A percentile compares a stretch with the other conserved stretches of the same genome.
These are phyloP conservation scores for Pyrocoelia pectoralis DNA, from an alignment of 2,888 invertebrate genomes.

Conservation along the genomic window DNA sequence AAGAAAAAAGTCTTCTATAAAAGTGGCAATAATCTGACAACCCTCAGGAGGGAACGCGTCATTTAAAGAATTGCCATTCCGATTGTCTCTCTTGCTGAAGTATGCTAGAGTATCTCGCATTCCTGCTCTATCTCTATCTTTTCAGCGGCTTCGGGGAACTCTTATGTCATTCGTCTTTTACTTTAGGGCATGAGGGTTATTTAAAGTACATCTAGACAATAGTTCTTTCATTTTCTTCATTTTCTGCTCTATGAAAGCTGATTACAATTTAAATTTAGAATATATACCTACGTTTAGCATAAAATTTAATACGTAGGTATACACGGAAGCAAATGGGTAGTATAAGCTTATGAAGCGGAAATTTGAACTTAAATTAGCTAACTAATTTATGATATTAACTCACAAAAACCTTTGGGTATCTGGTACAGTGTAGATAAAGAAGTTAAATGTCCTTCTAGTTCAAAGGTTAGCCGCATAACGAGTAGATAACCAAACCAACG, in stretches of 20 bases:
- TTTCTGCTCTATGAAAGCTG: slow-evolving; percentile 5
- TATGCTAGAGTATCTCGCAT: slow-evolving; percentile 29
- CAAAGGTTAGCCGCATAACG: slow-evolving; percentile 27
- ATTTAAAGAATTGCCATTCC: slow-evolving; percentile 42
- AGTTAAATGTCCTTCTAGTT: slow-evolving; percentile 30
- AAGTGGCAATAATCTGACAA: slow-evolving; percentile 43
- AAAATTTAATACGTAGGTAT: slow-evolving; percentile 7
- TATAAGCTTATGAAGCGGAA: neutral
- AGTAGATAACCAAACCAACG: slow-evolving; percentile 19
- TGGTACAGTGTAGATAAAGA: slow-evolving; percentile 31
- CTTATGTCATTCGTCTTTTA: slow-evolving; percentile 24
- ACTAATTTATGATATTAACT: slow-evolving; percentile 27
- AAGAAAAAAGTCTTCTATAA: slow-evolving; percentile 37
- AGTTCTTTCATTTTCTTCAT: slow-evolving; percentile 24
- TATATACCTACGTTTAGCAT: neutral
- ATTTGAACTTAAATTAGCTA: slow-evolving; percentile 24
- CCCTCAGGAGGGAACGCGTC: slow-evolving; percentile 43
- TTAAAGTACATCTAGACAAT: slow-evolving; percentile 34
- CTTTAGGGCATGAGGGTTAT: slow-evolving; percentile 26
- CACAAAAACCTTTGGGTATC: slow-evolving; percentile 25
- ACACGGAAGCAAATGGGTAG: neutral
- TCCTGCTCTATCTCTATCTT: slow-evolving; percentile 35
- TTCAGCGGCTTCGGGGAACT: slow-evolving; percentile 22
- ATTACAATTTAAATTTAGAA: slow-evolving; percentile 9
- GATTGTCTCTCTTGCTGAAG: slow-evolving; percentile 34